These are phyloP conservation scores for Papilio machaon DNA, from an alignment of 1,140 invertebrate genomes.

Conservation along the genomic window DNA sequence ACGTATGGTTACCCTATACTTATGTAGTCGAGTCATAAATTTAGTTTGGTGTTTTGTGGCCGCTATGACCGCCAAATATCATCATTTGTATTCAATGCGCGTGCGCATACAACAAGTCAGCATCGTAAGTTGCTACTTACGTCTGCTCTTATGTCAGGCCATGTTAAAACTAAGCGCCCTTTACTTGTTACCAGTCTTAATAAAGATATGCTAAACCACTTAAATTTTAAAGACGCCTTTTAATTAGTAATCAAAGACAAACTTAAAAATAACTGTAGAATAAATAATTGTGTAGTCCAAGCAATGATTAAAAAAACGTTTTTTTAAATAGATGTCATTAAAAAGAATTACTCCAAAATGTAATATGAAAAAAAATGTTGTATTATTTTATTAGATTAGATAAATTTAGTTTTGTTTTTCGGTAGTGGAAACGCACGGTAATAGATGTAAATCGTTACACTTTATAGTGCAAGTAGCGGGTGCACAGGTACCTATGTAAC, in stretches of 20 bases:
- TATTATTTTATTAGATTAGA: no score
- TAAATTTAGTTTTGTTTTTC: background rate
- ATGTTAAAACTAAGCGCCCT: constrained; percentile 48
- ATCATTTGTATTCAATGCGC: constrained; percentile 70
- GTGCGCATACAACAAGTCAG: constrained; percentile 51
- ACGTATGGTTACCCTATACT: constrained; percentile 46
- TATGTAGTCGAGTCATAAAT: constrained; percentile 59
- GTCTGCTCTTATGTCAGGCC: constrained; percentile 57
- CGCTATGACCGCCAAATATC: constrained; percentile 73
- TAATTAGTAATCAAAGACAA: background rate
- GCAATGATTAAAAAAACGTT: no score
- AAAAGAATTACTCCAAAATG: no score
- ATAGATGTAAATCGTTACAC: background rate
- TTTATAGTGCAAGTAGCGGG: constrained; percentile 13
- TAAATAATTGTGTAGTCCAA: background rate
- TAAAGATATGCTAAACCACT: constrained; percentile 1
- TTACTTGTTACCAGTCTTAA: constrained; percentile 2
- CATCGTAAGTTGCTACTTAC: constrained; percentile 61
- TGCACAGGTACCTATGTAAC: constrained; percentile 4
- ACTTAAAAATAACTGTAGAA: background rate
- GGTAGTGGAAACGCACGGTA: background rate
- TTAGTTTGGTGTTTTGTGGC: constrained; percentile 61
- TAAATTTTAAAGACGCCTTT: background rate
- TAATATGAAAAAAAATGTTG: no score
- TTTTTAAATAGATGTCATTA: no score